Evolutionary conservation across 2,888 invertebrate genomes (phyloP).

Genomic region (Tridacna gigas): DNA sequence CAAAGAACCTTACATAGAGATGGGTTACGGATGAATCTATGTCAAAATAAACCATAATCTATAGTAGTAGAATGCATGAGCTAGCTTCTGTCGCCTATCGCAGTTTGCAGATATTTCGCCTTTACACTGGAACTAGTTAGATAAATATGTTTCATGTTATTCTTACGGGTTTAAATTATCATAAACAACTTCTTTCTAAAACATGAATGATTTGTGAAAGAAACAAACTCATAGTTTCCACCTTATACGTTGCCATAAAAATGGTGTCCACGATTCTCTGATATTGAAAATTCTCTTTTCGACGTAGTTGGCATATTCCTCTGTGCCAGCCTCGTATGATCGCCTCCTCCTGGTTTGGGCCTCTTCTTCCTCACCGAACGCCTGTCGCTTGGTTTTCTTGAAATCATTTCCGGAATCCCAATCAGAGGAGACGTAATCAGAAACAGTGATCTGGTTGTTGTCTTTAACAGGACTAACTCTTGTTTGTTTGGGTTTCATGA

Average conservation of each 20-base stretch:
- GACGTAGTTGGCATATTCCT: conserved; percentile 55
- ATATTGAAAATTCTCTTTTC: conserved; percentile 62
- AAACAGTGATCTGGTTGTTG: conserved; percentile 2
- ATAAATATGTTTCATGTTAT: too few relatives aligned
- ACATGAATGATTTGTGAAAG: too few relatives aligned
- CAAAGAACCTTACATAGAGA: too few relatives aligned
- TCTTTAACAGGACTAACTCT: conserved; percentile 14
- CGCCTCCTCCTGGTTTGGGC: conserved; percentile 26
- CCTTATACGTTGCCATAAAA: conserved; percentile 55
- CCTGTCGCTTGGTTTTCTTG: background rate
- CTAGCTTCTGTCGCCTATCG: too few relatives aligned
- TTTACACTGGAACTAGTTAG: too few relatives aligned
- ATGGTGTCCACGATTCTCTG: conserved; percentile 61
- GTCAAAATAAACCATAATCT: too few relatives aligned
- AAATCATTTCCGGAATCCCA: background rate
- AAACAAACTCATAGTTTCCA: conserved; percentile 2
- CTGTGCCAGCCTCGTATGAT: conserved; percentile 44
- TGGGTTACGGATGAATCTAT: too few relatives aligned
- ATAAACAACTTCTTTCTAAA: too few relatives aligned
- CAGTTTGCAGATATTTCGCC: too few relatives aligned
- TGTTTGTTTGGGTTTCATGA: conserved; percentile 3
- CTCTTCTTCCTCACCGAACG: background rate
- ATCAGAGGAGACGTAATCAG: conserved; percentile 1
- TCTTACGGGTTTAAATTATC: too few relatives aligned
- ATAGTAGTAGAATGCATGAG: too few relatives aligned